Conservation (phyloP, 1,140 invertebrate species). For the Monochamus saltuarius region DNA sequence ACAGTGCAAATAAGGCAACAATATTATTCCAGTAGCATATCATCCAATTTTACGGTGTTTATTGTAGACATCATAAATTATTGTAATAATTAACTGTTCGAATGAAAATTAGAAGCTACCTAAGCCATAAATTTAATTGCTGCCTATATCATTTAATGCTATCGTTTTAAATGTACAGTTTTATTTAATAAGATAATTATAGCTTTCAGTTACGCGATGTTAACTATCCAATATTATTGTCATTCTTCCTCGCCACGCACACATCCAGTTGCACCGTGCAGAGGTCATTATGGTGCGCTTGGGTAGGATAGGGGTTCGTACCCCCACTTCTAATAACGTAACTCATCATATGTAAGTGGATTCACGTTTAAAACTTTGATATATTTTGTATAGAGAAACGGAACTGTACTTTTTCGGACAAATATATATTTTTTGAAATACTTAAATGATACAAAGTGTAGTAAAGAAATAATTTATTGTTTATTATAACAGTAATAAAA, state of each 20-base stretch:
- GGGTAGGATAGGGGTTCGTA: too few species aligned
- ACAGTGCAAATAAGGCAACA: not conserved
- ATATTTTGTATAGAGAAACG: too few species aligned
- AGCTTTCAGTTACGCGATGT: not conserved
- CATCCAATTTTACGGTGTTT: constrained; percentile 7
- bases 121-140: constrained; percentile 19
- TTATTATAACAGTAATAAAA: too few species aligned
- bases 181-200: constrained; percentile 16
- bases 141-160: constrained; percentile 12
- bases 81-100: constrained; percentile 14
- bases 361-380: too few species aligned
- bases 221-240: constrained; percentile 5
- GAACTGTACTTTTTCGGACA: too few species aligned
- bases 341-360: too few species aligned
- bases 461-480: too few species aligned
- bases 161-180: constrained; percentile 13
- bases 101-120: constrained; percentile 17
- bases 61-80: constrained; percentile 16
- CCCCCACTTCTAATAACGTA: too few species aligned
- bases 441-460: too few species aligned
- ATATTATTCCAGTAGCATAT: constrained; percentile 2
- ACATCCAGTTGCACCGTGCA: too few species aligned
- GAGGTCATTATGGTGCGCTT: too few species aligned
- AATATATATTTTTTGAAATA: too few species aligned
- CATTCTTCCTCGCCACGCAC: not conserved